Evolutionary conservation across 2,888 invertebrate species (phyloP).

Genomic region (Oligia strigilis): DNA sequence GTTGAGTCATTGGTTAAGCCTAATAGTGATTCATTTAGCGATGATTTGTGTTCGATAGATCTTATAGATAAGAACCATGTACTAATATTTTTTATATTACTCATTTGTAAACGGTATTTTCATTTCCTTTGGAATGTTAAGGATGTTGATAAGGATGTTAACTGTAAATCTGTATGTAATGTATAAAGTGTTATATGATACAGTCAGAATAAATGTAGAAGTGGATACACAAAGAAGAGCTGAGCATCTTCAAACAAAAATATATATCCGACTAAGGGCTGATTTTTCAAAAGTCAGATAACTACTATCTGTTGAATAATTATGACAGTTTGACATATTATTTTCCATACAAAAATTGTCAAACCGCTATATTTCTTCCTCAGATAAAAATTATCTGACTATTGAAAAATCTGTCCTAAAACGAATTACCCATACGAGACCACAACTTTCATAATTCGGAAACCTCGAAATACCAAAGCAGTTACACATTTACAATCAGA

Average conservation of each 20-base stretch:
- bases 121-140: constrained; percentile 49
- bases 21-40: constrained; percentile 59
- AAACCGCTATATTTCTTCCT: no score
- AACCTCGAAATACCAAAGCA: constrained; percentile 28
- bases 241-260: not conserved
- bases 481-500: constrained; percentile 43
- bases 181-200: not conserved
- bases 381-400: no score
- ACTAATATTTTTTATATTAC: constrained; percentile 48
- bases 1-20: constrained; percentile 59
- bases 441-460: not conserved
- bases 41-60: constrained; percentile 62
- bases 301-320: no score
- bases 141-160: not conserved
- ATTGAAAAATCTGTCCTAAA: no score
- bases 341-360: no score
- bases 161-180: not conserved
- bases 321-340: no score
- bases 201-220: no score
- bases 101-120: constrained; percentile 53
- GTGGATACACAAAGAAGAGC: not conserved
- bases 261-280: not conserved
- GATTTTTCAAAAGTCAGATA: no score
- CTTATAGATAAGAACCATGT: constrained; percentile 53
- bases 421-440: not conserved